Base-by-base conservation (phyloP, 2,113 vertebrate genomes). In the Scortum barcoo region DNA sequence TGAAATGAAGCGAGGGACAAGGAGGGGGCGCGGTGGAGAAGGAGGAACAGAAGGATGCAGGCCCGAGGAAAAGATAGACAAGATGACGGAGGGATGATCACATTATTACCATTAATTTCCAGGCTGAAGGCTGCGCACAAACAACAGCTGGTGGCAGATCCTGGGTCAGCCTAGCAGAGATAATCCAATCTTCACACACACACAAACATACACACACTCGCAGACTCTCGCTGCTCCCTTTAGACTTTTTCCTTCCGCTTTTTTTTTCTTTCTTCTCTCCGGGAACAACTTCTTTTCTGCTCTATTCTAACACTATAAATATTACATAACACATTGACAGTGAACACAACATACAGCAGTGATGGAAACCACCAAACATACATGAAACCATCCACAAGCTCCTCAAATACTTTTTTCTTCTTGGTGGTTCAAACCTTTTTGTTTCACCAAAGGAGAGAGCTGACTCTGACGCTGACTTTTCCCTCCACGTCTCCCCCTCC, bases 81-180 rank as follows among this genome's bases (percentile, higher is more conserved):
- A 78, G 83, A 74, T 16, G 84, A 85, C 16, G 60, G 78, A 75
- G 83, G 2, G 69, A 78, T 87, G 96, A 97, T 97, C 95, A 94
- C 95, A 96, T 97, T 97, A 97, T 97, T 96, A 97, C 95, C 96
- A 96, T 96, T 95, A 94, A 96, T 96, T 96, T 96, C 93, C 93
- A 86, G 83, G 95, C 95, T 96, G 95, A 85, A 73, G 93, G 95
- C 93, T 85, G 94, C 89, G 95, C 95, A 96, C 96, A 96, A 96
- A 96, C 96, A 96, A 96, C 97, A 97, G 96, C 97, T 97, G 97
- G 96, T 96, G 96, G 96, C 95, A 95, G 96, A 96, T 96, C 95
- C 96, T 96, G 96, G 96, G 96, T 96, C 95, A 96, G 95, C 96
- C 96, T 95, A 95, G 96, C 95, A 95, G 95, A 97, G 96, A 97